phyloP scores from a whole-genome alignment of 2,888 invertebrate genomes.

The Harpalus rufipes region DNA sequence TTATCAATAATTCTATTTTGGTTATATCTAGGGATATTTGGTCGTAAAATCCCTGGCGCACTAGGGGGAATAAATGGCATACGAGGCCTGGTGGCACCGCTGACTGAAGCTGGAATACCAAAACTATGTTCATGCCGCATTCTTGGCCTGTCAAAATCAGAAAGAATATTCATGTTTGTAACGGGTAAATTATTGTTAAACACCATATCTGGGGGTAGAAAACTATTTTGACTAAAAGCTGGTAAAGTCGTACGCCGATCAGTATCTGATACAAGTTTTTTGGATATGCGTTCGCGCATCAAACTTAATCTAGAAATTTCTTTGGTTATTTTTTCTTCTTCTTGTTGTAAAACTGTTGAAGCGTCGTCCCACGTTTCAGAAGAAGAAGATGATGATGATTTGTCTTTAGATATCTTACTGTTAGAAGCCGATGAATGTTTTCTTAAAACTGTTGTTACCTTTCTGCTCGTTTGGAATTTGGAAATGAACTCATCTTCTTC shows the following conservation, averaged over 20 bases:
- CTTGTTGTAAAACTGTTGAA: background rate
- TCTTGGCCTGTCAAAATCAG: constrained; percentile 1
- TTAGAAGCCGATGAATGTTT: background rate
- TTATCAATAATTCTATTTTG: constrained; percentile 3
- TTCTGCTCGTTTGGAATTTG: background rate
- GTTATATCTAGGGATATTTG: constrained; percentile 17
- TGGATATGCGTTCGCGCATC: background rate
- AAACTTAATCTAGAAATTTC: constrained; percentile 8
- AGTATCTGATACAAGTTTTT: background rate
- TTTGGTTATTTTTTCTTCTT: constrained; percentile 6
- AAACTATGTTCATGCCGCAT: background rate
- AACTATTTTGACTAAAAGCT: background rate
- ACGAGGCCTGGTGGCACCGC: constrained; percentile 20
- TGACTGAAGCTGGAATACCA: background rate
- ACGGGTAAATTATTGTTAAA: constrained; percentile 2
- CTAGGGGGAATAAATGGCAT: background rate
- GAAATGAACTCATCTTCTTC: constrained; percentile 8
- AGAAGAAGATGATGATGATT: background rate
- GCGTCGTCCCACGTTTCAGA: constrained; percentile 12
- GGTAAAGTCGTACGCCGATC: background rate
- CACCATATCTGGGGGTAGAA: background rate
- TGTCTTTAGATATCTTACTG: background rate
- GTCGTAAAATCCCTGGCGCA: background rate
- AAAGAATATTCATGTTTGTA: background rate
- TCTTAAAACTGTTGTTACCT: background rate